phyloP scores from a whole-genome alignment of 2,797 vertebrate genomes.

The Tauraco hartlaubi region DNA sequence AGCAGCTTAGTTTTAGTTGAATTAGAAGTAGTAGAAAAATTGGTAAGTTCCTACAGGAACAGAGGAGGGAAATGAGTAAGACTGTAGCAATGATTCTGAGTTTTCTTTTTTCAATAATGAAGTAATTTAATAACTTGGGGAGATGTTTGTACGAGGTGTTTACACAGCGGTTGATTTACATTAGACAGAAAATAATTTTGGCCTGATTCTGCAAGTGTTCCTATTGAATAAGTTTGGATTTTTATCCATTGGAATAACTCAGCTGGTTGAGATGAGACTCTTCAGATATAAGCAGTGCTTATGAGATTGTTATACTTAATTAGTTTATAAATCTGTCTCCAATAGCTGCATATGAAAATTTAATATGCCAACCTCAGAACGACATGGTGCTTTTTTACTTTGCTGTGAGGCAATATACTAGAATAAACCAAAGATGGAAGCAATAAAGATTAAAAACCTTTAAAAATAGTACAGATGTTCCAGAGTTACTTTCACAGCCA shows the following conservation, averaged over 20 bases:
- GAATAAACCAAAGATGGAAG: not conserved
- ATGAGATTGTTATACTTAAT: slow-evolving; percentile 15
- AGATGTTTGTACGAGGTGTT: not conserved
- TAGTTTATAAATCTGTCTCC: slow-evolving; percentile 44
- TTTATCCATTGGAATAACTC: not conserved
- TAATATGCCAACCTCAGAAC: not conserved
- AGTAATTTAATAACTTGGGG: not conserved
- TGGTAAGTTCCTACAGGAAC: fast-evolving
- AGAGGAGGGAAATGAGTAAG: not conserved
- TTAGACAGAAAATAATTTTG: not conserved
- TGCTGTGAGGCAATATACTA: not conserved
- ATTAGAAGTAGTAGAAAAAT: not conserved
- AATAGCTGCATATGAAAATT: not conserved
- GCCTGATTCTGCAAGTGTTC: not conserved
- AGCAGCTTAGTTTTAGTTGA: not conserved
- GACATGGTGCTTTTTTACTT: not conserved
- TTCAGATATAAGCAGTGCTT: not conserved
- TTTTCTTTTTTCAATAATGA: not conserved
- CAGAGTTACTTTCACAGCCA: not conserved
- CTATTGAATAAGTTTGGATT: not conserved
- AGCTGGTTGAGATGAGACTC: not conserved
- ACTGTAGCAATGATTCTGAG: not conserved
- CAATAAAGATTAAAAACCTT: not conserved
- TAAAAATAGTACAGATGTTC: not conserved
- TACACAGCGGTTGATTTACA: not conserved